These are phyloP conservation scores for Mythimna loreyi DNA, from an alignment of 2,888 invertebrate genomes.

Conservation along the genomic window DNA sequence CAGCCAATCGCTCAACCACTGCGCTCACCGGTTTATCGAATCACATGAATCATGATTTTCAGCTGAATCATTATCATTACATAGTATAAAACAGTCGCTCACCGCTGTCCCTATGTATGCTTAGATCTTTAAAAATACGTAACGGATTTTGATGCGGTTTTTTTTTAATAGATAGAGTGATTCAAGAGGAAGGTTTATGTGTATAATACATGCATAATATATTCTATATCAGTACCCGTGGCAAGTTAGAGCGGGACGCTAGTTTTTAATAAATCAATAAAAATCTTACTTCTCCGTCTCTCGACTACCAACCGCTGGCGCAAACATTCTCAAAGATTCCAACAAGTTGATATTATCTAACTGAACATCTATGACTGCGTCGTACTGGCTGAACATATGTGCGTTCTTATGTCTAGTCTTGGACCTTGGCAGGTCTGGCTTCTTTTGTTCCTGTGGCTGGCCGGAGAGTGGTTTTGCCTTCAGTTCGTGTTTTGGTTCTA, in stretches of 20 bases:
- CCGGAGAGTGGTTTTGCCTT: not conserved
- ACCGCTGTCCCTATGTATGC: too few species aligned
- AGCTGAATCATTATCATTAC: too few species aligned
- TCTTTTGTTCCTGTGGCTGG: not conserved
- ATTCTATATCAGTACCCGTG: too few species aligned
- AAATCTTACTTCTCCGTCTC: slow-evolving; percentile 22
- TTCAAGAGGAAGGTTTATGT: too few species aligned
- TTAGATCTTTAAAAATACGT: too few species aligned
- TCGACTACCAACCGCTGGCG: not conserved
- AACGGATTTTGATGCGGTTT: too few species aligned
- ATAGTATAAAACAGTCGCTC: too few species aligned
- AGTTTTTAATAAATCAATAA: not conserved
- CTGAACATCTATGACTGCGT: slow-evolving; percentile 24
- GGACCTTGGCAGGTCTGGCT: not conserved
- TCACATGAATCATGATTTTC: not conserved
- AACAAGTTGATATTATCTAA: slow-evolving; percentile 22
- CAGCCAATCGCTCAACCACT: too few species aligned
- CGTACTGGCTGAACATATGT: not conserved
- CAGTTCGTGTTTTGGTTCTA: not conserved
- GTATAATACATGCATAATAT: too few species aligned
- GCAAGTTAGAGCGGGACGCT: too few species aligned
- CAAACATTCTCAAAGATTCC: slow-evolving; percentile 12
- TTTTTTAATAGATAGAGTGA: too few species aligned
- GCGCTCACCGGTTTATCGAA: too few species aligned
- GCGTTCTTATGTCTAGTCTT: not conserved